phyloP scores from a whole-genome alignment of 2,113 vertebrate genomes.

The Brachypteracias leptosomus region DNA sequence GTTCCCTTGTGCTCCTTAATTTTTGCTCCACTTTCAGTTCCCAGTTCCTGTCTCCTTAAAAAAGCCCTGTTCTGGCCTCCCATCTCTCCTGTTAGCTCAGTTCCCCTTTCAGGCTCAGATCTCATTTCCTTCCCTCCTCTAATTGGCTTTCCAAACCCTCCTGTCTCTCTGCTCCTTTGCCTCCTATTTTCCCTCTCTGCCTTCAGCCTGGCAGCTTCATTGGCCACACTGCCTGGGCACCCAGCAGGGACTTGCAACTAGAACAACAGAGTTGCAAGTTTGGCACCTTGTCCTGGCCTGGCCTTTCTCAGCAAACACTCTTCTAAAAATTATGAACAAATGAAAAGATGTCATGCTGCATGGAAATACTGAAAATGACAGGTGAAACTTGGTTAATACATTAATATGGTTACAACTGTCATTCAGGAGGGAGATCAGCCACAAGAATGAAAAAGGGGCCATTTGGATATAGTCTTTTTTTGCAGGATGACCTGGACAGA shows the following conservation, averaged over 20 bases:
- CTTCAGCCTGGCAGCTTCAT: background rate
- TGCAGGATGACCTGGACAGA: background rate
- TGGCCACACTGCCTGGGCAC: accelerated
- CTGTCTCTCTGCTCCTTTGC: background rate
- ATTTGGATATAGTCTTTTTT: background rate
- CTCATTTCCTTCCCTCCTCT: background rate
- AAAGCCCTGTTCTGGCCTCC: background rate
- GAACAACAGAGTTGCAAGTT: background rate
- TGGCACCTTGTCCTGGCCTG: background rate
- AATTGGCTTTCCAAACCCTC: background rate
- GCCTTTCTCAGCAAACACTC: background rate
- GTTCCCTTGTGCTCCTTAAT: background rate
- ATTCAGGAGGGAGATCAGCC: background rate
- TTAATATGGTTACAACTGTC: background rate
- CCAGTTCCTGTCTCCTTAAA: background rate
- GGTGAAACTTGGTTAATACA: background rate
- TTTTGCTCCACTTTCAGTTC: background rate
- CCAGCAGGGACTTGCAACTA: background rate
- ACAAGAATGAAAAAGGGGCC: background rate
- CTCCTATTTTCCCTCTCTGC: background rate
- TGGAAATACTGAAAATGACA: background rate
- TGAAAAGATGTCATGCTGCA: background rate
- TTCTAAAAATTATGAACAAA: background rate
- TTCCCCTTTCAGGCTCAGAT: background rate
- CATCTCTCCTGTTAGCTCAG: background rate